Evolutionary conservation across 1,140 invertebrate genomes (phyloP), one percentile per base, ranked within the genome.

Genomic region (Gryon sp.): DNA sequence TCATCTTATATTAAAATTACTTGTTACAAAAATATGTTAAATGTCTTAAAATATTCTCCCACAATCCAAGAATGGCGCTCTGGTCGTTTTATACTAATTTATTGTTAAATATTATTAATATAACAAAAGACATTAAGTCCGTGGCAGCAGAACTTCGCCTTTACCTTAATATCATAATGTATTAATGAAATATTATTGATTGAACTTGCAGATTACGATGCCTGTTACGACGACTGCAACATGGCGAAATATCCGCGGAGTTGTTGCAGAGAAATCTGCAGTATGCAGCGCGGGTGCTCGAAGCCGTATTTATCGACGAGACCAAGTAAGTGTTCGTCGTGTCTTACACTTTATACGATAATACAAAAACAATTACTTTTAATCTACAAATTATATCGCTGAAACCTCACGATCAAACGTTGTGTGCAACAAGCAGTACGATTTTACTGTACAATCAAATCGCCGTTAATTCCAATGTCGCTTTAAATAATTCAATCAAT

Each of bases 231-330:
- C 93, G 95, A 84, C 89, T 97, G 82, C 92, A 95, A 84, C 90
- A 92, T 82, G 95, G 95, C 81, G 93, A 96, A 89, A 93, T 97
- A 75, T 92, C 94, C 12, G 94, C 93, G 48, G 94, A 96, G 83
- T 92, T 95, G 65, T 90, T 97, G 74, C 94, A 95, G 90, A 93
- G 92, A 84, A 97, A 97, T 89, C 87, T 97, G 62, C 92, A 95
- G 78, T 97, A 96, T 87, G 95, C 95, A 28, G 94, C 95, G 8
- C 92, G 92, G 82, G 95, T 97, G 5, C 90, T 97, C 45, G 95
- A 97, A 90, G 93, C 94, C 8, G 94, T 96, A 43, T 96, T 95
- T 87, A 93, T 95, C 83, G 95, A 97, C 87, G 95, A 97, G 86
- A 94, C 94, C 83, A 96, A 95, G 95, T 96, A 92, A 91, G 92